Evolutionary conservation across 2,888 invertebrate species (phyloP), one percentile per base, ranked within the genome.

Genomic region (Drosophila maculinotata): DNA sequence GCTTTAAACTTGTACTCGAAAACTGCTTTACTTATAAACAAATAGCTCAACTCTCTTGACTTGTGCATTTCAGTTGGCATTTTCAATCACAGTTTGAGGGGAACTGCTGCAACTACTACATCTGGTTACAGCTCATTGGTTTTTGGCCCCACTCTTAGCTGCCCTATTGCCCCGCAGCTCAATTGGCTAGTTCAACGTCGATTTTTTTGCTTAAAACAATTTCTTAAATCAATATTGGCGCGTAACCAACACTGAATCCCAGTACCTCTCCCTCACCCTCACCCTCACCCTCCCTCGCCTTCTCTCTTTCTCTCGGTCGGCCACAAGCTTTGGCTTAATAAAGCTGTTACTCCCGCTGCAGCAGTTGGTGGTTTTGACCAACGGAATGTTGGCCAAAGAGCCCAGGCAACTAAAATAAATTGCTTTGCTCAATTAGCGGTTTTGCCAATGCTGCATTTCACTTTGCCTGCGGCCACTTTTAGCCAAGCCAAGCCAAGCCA

Each of bases 401-500:
- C 51, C n/a, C 6, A 4, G 26, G 36, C 60, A 35, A 54, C 44
- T 35, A 74, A 76, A 70, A 80, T 80, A 82, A 81, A 81, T 81
- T 82, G 74, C 83, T 65, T 74, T 78, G 80, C 80, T 71, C 80
- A 81, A 81, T 81, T 79, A 81, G 80, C 76, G 78, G 78, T 70
- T 74, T 47, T 45, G 30, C 39, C 63, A 53, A 66, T 70, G 65
- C 54, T 75, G 66, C 69, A 77, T 69, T 77, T 76, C 45, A 33
- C 69, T 53, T 53, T 48, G 51, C 49, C 33, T 41, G 35, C 49
- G 47, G 59, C 38, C 39, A 49, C 26, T 36, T 51, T 41, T 10
- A 35, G 31, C 20, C 35, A 31, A 20, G 14, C 7, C 10, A 31
- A 3, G n/a, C n/a, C n/a, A n/a, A n/a, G n/a, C n/a, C n/a, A n/a